Base-by-base conservation (phyloP, 1,140 invertebrate genomes). In the Apocrypta bakeri region DNA sequence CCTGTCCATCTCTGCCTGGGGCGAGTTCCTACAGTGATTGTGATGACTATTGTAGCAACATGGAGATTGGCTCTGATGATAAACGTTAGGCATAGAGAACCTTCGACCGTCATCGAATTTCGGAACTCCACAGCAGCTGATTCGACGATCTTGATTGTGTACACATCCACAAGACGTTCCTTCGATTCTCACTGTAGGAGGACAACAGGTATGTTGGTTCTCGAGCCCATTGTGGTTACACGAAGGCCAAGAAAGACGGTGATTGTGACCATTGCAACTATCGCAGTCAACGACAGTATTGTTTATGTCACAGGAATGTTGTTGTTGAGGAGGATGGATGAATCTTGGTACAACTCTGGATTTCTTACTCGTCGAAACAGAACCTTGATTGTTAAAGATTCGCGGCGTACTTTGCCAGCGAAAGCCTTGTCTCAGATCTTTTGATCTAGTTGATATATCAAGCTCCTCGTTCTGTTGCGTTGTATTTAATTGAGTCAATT, bases 301-400 rank as follows among this genome's bases (percentile, higher is more conserved):
- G 21, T 68, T 76, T 11, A 79, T 40, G 37, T 85, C 88, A 81
- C 85, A 88, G 68, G 81, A 86, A 83, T 87, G 85, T 78, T 66
- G 80, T 76, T 89, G 86, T 40, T 84, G 81, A 81, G 63, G 74
- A n/a, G 72, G 48, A 2, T 74, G 71, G 0, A 63, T 40, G 25
- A 79, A 83, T 75, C 82, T 64, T 6, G 82, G 77, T 0, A 63
- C 2, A 9, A 83, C 29, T 84, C 86, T 88, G 7, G 75, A 42
- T 63, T 89, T 91, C 79, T 88, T 90, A 21, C 83, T 86, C 2
- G 86, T 87, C 0, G 89, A 89, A 0, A 56, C 24, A 14, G 76
- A 66, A 12, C 6, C 6, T n/a, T 79, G 27, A 24, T 74, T 63
- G 25, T 61, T 79, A 9, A 79, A 83, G 48, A 83, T 71, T 11